These are phyloP conservation scores for Scomber scombrus DNA, from an alignment of 2,113 vertebrate species.

Conservation along the genomic window DNA sequence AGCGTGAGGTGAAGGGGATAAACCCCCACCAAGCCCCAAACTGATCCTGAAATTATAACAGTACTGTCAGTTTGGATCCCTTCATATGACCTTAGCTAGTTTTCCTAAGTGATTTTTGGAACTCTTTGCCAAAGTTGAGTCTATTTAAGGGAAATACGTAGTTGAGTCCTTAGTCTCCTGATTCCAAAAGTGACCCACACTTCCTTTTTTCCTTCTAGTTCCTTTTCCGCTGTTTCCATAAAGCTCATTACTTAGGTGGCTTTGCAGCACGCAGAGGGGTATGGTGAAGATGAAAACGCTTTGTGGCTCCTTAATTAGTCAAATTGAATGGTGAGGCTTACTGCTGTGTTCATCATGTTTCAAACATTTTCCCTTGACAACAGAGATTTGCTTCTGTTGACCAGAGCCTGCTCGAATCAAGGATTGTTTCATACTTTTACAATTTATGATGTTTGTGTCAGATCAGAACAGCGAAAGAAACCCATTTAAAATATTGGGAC, in stretches of 20 bases:
- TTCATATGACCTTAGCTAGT: neutral
- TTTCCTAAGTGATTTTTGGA: neutral
- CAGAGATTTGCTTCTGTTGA: constrained; percentile 11
- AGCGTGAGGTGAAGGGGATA: constrained; percentile 28
- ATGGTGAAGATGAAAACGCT: constrained; percentile 37
- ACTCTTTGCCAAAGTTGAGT: neutral
- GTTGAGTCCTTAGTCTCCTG: neutral
- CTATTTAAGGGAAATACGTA: constrained; percentile 18
- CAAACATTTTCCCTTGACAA: constrained; percentile 4
- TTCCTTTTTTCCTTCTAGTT: constrained; percentile 42
- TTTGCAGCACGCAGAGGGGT: constrained; percentile 29
- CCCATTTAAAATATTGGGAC: neutral
- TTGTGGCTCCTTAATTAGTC: constrained; percentile 48
- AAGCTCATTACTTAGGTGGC: constrained; percentile 53
- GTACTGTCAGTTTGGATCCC: neutral
- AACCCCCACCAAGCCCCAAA: neutral
- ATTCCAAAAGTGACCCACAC: constrained; percentile 26
- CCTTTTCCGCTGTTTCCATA: constrained; percentile 15
- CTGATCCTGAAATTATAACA: neutral
- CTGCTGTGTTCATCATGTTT: constrained; percentile 13
- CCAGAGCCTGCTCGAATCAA: neutral
- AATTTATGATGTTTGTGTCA: neutral
- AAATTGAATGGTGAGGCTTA: constrained; percentile 45
- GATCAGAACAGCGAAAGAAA: neutral
- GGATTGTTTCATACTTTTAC: neutral